phyloP scores from a whole-genome alignment of 2,888 invertebrate species.

The Hipparchia semele region DNA sequence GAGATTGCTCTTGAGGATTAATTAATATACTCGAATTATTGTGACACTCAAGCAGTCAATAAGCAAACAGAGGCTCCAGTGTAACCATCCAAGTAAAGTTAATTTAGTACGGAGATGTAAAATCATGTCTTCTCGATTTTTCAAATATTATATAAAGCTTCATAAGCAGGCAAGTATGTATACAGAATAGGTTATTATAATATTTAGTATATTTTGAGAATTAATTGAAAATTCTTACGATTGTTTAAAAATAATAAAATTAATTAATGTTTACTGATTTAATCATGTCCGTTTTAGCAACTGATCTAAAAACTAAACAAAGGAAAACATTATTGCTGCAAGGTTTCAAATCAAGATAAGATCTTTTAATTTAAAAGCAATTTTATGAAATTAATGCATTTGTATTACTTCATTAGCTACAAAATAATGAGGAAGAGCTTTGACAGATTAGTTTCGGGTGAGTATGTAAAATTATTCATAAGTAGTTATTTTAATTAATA shows the following conservation, averaged over 20 bases:
- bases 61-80: background rate
- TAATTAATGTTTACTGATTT: conserved; percentile 22
- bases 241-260: conserved; percentile 7
- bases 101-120: no score
- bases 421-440: no score
- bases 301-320: conserved; percentile 7
- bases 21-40: background rate
- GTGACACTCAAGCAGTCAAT: background rate
- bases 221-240: conserved; percentile 24
- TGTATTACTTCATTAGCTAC: background rate
- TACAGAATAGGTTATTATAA: no score
- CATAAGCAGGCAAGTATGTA: background rate
- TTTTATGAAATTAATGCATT: background rate
- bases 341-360: conserved; percentile 2
- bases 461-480: no score
- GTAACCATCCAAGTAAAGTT: background rate
- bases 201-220: background rate
- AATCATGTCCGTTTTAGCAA: conserved; percentile 25
- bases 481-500: no score
- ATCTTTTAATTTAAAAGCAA: conserved; percentile 6
- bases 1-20: background rate
- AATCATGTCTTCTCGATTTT: no score
- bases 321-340: conserved; percentile 7
- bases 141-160: background rate
- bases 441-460: no score